These are phyloP conservation scores for Arizona elegans DNA, from an alignment of 2,113 vertebrate species.

Conservation along the genomic window DNA sequence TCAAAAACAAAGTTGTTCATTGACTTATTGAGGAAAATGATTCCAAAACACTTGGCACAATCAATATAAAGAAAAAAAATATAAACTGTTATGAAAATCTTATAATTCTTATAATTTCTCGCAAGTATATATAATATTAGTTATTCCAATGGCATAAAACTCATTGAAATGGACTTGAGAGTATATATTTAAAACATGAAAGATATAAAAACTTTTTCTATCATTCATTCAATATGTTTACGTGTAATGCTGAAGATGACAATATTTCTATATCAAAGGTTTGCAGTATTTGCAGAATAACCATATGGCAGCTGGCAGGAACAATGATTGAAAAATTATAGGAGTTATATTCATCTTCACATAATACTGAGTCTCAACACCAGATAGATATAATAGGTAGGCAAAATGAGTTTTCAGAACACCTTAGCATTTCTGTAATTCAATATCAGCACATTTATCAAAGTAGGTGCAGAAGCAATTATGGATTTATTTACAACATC, in stretches of 20 bases:
- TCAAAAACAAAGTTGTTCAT: not conserved
- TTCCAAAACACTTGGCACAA: not conserved
- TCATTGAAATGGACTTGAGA: not conserved
- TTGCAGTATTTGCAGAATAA: constrained; percentile 40
- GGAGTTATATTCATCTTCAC: constrained; percentile 36
- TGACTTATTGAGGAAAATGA: not conserved
- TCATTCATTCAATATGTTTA: not conserved
- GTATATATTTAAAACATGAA: not conserved
- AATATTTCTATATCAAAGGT: not conserved
- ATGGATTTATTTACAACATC: not conserved
- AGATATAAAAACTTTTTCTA: not conserved
- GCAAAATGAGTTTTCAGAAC: constrained; percentile 41
- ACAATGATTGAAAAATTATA: constrained; percentile 33
- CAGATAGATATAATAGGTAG: constrained; percentile 34
- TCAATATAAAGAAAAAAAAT: not conserved
- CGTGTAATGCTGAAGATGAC: not conserved
- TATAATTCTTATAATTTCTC: too few relatives aligned
- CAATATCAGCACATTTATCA: constrained; percentile 47
- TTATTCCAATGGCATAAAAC: not conserved
- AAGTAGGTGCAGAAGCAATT: not conserved
- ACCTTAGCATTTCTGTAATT: constrained; percentile 36
- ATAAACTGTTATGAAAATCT: not conserved
- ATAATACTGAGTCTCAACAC: constrained; percentile 37
- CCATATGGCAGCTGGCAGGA: constrained; percentile 23
- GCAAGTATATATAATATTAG: not conserved